Percentiles rank a stretch among this genome's conserved stretches.
Evolutionary conservation across 1,140 invertebrate species (phyloP).

Genomic region (Parapsyche elsis): DNA sequence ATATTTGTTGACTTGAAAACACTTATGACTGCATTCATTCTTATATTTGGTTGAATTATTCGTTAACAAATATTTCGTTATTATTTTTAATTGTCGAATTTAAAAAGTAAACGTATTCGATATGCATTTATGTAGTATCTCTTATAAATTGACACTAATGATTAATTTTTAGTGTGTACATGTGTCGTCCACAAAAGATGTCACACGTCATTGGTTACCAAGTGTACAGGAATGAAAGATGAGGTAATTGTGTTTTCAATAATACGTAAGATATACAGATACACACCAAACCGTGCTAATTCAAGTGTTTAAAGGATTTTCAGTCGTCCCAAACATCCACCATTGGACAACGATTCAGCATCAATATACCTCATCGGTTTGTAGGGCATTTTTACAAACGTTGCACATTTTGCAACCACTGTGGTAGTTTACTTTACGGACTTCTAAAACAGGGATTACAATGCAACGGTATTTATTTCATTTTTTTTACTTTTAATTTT

Average conservation of each 20-base stretch:
- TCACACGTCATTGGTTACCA: slow-evolving; percentile 92
- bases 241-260: slow-evolving; percentile 72
- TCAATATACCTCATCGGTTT: slow-evolving; percentile 97
- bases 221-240: slow-evolving; percentile 95
- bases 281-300: not conserved
- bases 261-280: not conserved
- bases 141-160: slow-evolving; percentile 3
- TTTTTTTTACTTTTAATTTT: not conserved
- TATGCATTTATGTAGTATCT: too few species aligned
- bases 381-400: slow-evolving; percentile 94
- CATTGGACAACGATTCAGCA: slow-evolving; percentile 89
- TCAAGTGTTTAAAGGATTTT: not conserved
- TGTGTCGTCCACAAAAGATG: slow-evolving; percentile 98
- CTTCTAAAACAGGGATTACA: slow-evolving; percentile 96
- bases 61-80: not conserved
- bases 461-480: slow-evolving; percentile 84
- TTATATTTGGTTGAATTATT: not conserved
- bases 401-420: slow-evolving; percentile 99
- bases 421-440: slow-evolving; percentile 91
- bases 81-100: too few species aligned
- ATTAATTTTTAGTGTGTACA: slow-evolving; percentile 84
- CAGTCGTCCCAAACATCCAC: slow-evolving; percentile 62
- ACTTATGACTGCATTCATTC: too few species aligned
- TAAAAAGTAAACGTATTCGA: too few species aligned
- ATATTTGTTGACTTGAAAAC: too few species aligned